Evolutionary conservation across 2,113 vertebrate genomes (phyloP).

Genomic region (Phoenicopterus ruber): DNA sequence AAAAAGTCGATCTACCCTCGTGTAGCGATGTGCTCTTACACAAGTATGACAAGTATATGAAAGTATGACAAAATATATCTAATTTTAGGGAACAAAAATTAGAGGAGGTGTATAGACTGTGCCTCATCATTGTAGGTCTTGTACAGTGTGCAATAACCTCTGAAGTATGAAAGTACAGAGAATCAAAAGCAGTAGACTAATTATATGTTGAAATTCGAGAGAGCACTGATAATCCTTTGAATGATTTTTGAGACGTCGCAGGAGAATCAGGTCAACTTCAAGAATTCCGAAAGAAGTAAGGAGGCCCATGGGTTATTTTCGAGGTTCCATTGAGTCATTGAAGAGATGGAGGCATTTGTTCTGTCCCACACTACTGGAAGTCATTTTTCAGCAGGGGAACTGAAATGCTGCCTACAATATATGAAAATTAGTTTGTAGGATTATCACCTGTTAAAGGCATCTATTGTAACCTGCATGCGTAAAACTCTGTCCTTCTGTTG

Average conservation of each 20-base stretch:
- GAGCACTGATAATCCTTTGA: background rate
- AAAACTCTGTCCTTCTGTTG: background rate
- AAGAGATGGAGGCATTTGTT: background rate
- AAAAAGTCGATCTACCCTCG: background rate
- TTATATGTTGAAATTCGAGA: background rate
- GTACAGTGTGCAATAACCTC: no score
- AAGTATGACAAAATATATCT: no score
- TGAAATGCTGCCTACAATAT: background rate
- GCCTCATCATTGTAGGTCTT: no score
- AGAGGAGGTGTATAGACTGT: no score
- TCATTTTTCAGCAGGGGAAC: background rate
- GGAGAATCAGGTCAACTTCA: background rate
- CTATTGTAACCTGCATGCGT: background rate
- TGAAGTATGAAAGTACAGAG: no score
- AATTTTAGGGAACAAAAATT: no score
- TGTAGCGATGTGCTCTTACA: background rate
- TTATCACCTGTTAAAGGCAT: background rate
- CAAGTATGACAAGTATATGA: no score
- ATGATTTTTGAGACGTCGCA: background rate
- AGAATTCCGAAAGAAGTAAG: background rate
- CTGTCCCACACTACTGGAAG: background rate
- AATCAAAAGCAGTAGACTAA: background rate
- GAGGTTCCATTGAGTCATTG: background rate
- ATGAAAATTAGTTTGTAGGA: background rate
- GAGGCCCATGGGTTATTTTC: background rate